These are phyloP conservation scores for Syncerus caffer DNA, from an alignment of 2,797 vertebrate genomes.

Conservation along the genomic window DNA sequence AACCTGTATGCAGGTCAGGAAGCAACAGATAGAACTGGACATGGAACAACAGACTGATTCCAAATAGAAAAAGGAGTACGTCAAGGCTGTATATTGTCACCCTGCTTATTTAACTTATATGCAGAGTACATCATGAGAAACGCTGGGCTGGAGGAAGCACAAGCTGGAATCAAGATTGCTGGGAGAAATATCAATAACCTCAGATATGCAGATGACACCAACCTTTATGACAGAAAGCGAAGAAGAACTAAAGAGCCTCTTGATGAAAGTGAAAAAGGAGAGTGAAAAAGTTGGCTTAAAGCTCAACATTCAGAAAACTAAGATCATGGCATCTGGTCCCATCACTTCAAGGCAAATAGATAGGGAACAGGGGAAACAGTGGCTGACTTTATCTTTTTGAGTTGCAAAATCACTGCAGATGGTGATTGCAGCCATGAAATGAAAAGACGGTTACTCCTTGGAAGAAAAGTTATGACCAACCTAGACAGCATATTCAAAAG, in stretches of 20 bases:
- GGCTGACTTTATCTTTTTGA: not conserved
- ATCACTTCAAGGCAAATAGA: not conserved
- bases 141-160: not conserved
- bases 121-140: not conserved
- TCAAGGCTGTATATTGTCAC: not conserved
- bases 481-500: not conserved
- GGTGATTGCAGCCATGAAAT: not conserved
- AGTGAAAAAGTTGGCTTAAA: not conserved
- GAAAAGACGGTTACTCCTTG: not conserved
- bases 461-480: not conserved
- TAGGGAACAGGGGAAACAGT: not conserved
- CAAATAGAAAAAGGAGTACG: not conserved
- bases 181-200: not conserved
- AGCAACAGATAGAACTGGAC: not conserved
- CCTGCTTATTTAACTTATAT: not conserved
- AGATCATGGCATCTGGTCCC: accelerated
- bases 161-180: not conserved
- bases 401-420: not conserved
- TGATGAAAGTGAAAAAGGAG: not conserved
- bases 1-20: not conserved
- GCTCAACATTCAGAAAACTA: not conserved
- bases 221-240: not conserved
- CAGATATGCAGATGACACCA: not conserved
- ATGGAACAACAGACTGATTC: not conserved
- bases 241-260: not conserved